These are phyloP conservation scores for Malthinus flaveolus DNA, from an alignment of 2,888 invertebrate genomes.

Conservation along the genomic window DNA sequence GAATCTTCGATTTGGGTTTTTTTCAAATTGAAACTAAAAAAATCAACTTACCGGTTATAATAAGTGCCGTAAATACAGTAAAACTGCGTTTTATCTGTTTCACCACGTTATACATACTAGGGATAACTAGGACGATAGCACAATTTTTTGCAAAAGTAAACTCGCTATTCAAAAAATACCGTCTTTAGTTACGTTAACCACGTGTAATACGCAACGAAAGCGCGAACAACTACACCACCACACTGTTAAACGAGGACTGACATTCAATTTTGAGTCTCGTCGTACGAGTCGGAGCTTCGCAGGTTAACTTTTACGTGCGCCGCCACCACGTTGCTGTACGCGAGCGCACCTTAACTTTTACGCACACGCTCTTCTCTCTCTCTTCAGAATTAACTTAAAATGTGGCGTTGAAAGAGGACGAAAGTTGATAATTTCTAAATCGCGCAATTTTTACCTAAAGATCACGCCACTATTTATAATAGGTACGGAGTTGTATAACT, in stretches of 20 bases:
- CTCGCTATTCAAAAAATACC: not conserved
- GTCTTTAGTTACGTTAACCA: constrained; percentile 21
- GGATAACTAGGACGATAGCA: constrained; percentile 12
- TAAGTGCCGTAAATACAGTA: constrained; percentile 38
- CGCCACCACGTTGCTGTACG: constrained; percentile 26
- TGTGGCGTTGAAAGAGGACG: not conserved
- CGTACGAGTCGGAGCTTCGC: constrained; percentile 17
- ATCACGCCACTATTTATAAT: constrained; percentile 27
- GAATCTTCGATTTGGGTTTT: too few relatives aligned
- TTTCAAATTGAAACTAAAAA: not conserved
- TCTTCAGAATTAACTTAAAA: not conserved
- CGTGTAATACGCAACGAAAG: constrained; percentile 13
- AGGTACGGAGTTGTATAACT: constrained; percentile 1
- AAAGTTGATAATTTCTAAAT: not conserved
- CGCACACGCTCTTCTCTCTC: constrained; percentile 4
- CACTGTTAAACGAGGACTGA: constrained; percentile 19
- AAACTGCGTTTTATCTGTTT: constrained; percentile 40
- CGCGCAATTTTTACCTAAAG: constrained; percentile 18
- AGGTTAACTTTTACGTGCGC: constrained; percentile 20
- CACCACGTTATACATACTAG: constrained; percentile 36
- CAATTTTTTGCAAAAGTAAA: constrained; percentile 3
- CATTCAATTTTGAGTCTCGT: constrained; percentile 11
- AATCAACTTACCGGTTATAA: constrained; percentile 39
- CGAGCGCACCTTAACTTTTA: constrained; percentile 23
- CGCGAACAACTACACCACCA: constrained; percentile 18